Evolutionary conservation across 2,797 vertebrate species (phyloP).

Genomic region (Leptoclinus maculatus): DNA sequence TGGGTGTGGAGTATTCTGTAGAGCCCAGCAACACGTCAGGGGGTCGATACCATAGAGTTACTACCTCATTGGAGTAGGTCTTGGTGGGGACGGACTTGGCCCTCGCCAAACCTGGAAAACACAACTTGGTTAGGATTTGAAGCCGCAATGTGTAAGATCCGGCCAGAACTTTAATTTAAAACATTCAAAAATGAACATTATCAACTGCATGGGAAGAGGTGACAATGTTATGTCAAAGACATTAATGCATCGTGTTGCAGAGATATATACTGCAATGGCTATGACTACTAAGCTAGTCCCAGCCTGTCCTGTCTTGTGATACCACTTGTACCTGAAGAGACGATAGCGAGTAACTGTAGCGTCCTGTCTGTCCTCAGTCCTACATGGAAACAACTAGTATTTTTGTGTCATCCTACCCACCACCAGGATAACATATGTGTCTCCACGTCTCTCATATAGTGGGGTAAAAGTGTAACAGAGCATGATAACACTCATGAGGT

Average conservation of each 20-base stretch:
- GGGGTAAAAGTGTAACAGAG: background rate
- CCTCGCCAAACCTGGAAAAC: slow-evolving; percentile 67
- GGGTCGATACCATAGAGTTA: slow-evolving; percentile 97
- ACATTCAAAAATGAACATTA: background rate
- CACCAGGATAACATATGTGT: background rate
- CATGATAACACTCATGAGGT: background rate
- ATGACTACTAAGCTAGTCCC: too few species aligned
- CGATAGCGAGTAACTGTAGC: background rate
- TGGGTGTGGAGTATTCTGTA: slow-evolving; percentile 95
- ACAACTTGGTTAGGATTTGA: background rate
- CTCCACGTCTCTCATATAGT: background rate
- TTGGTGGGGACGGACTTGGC: slow-evolving; percentile 86
- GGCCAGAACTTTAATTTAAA: background rate
- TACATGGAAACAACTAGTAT: background rate
- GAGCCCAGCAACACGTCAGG: slow-evolving; percentile 95
- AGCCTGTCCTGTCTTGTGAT: background rate
- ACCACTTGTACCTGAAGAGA: background rate
- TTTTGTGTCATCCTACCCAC: background rate
- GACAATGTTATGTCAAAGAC: background rate
- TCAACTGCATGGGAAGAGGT: background rate
- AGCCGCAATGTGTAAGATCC: background rate
- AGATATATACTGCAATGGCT: too few species aligned
- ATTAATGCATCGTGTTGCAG: background rate
- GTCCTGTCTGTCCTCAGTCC: background rate
- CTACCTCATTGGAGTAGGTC: slow-evolving; percentile 98